Base-by-base conservation (phyloP, 2,888 invertebrate genomes). In the Synergus umbraculus region DNA sequence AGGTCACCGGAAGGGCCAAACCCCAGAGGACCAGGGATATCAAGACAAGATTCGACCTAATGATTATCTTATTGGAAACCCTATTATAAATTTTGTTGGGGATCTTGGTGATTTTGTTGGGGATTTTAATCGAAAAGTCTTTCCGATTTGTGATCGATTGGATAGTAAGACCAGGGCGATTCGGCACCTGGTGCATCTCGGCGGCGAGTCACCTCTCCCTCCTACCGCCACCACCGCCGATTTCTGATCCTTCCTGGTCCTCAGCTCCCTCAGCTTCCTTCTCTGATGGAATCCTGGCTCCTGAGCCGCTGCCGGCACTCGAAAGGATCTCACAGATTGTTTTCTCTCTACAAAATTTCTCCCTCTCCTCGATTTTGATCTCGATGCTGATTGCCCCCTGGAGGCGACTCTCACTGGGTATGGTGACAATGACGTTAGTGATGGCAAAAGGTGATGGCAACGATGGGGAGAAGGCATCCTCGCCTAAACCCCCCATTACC, bases 401-500 rank as follows among this genome's bases (percentile, higher is more conserved):
- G 60, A 77, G 69, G 63, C 65, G 69, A 29, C 69, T 54, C 29
- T 79, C 65, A 78, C 80, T 77, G 78, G 67, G 54, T 77, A 79
- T 79, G 78, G 77, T 78, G 65, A 76, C 77, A 81, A 41, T 77
- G 29, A 78, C 82, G 84, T 83, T 79, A 80, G 83, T 83, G 83
- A 85, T 84, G 85, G 87, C 87, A 83, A 89, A 85, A 88, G 88
- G 86, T 86, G 88, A 89, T 87, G 88, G 88, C 87, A 87, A 86
- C 87, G 86, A 90, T 89, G 89, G 89, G 90, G 90, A 91, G 88
- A 91, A 92, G 91, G 91, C 92, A 91, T 92, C 90, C 90, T 92
- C 91, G 91, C 90, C 91, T 88, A 91, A 90, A 89, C 88, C 90
- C 90, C 91, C 91, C 92, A 92, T 92, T 91, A 92, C 92, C 92